phyloP scores from a whole-genome alignment of 2,888 invertebrate species.

The Tiliacea citrago region DNA sequence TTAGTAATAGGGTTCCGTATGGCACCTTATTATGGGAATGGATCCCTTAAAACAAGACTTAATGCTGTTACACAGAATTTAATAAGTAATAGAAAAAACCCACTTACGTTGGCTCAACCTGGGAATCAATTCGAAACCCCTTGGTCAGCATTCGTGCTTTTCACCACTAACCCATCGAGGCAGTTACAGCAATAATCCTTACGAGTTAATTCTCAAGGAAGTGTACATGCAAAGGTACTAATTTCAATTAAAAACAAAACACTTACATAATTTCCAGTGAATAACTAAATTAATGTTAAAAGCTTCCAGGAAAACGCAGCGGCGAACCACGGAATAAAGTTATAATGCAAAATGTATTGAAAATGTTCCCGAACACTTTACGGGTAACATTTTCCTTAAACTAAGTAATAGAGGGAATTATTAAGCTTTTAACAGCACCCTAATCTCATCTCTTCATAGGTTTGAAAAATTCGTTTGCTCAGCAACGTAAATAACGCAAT shows the following conservation, averaged over 20 bases:
- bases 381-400: not conserved
- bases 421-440: slow-evolving; percentile 4
- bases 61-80: not conserved
- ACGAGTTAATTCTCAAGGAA: no score
- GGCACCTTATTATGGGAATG: no score
- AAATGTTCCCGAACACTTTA: slow-evolving; percentile 14
- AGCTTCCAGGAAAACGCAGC: not conserved
- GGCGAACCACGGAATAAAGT: not conserved
- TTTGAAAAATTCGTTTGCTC: no score
- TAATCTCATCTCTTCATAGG: no score
- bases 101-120: not conserved
- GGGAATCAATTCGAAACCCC: not conserved
- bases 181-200: not conserved
- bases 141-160: not conserved
- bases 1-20: no score
- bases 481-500: no score
- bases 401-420: slow-evolving; percentile 32
- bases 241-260: not conserved
- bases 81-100: not conserved
- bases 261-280: not conserved
- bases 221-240: not conserved
- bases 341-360: slow-evolving; percentile 1
- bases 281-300: not conserved
- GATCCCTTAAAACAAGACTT: no score
- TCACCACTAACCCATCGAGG: not conserved